These are phyloP conservation scores for Ferrisia virgata DNA, from an alignment of 2,888 invertebrate genomes.

Conservation along the genomic window DNA sequence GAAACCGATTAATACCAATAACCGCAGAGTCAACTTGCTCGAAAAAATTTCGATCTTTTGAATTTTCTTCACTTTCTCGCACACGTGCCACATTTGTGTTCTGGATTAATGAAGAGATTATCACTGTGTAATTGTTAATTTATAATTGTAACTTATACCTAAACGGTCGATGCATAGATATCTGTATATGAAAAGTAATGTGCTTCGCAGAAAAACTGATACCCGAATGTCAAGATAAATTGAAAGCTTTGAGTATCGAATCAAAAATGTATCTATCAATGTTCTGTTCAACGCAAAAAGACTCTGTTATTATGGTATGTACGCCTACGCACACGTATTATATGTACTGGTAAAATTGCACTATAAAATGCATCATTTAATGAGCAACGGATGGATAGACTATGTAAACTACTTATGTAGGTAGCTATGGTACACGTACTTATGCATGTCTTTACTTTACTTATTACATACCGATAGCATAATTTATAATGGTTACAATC, in stretches of 20 bases:
- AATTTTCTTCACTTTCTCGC: background rate
- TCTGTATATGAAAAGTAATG: too few relatives aligned
- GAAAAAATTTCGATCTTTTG: background rate
- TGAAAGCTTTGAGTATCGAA: conserved; percentile 31
- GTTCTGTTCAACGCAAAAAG: background rate
- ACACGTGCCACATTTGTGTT: background rate
- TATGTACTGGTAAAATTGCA: too few relatives aligned
- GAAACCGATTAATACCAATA: background rate
- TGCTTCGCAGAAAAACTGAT: background rate
- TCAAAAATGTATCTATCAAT: conserved; percentile 35
- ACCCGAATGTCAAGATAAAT: background rate
- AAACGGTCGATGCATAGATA: too few relatives aligned
- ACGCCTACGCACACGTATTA: too few relatives aligned
- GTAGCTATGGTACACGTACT: too few relatives aligned
- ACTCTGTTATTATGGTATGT: background rate
- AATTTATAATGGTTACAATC: too few relatives aligned
- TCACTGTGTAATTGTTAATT: background rate
- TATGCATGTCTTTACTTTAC: too few relatives aligned
- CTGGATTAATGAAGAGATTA: background rate
- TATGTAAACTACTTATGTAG: background rate
- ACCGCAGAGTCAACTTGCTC: background rate
- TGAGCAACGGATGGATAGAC: too few relatives aligned
- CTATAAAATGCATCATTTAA: too few relatives aligned
- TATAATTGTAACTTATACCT: too few relatives aligned
- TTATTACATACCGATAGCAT: too few relatives aligned